Evolutionary conservation across 2,113 vertebrate genomes (phyloP).

Genomic region (Anser cygnoides): DNA sequence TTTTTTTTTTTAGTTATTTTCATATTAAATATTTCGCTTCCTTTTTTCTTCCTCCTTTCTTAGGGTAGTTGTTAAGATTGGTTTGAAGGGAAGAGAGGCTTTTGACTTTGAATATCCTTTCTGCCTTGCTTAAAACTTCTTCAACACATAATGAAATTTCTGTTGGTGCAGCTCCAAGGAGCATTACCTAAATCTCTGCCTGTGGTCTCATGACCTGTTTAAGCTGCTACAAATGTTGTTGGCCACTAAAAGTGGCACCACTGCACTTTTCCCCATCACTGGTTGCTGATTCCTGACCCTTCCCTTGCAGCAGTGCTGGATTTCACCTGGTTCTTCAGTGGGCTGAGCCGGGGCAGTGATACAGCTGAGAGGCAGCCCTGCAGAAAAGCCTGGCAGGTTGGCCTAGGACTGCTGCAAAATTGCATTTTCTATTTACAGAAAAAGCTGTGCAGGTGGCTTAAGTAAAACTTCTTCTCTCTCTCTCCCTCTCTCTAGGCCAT

Average conservation of each 20-base stretch:
- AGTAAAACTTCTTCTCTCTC: not conserved
- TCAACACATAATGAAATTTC: not conserved
- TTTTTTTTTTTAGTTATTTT: not conserved
- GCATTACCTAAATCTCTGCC: not conserved
- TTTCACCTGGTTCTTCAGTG: not conserved
- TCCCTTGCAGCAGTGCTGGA: not conserved
- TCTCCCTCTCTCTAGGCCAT: not conserved
- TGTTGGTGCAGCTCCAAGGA: not conserved
- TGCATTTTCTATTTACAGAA: not conserved
- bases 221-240: not conserved
- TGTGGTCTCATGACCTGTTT: not conserved
- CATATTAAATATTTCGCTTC: not conserved
- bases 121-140: not conserved
- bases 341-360: not conserved
- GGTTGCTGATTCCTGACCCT: not conserved
- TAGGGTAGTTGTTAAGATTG: not conserved
- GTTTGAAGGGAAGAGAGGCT: not conserved
- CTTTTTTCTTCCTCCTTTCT: not conserved
- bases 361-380: not conserved
- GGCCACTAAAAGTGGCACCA: not conserved
- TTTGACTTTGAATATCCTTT: not conserved
- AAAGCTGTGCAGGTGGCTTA: not conserved
- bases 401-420: not conserved
- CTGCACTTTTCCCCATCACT: accelerated
- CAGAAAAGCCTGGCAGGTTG: not conserved